Conservation (phyloP, 1,140 invertebrate species). For the Thaumetopoea pityocampa region DNA sequence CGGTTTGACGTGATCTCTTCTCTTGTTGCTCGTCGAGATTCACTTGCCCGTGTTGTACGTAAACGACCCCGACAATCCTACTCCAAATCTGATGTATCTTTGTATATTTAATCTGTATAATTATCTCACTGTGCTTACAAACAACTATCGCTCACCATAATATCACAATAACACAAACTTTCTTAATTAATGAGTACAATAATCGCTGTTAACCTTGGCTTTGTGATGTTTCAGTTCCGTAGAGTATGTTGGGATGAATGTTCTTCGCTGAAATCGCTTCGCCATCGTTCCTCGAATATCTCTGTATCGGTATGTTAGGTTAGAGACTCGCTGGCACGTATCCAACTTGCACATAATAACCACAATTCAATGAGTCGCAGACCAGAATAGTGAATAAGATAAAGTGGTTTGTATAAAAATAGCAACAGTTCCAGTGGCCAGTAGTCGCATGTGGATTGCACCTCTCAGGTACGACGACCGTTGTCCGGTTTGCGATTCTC, state of each 20-base stretch:
- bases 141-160: too few species aligned
- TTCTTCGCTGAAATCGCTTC: conserved; percentile 48
- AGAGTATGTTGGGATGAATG: conserved; percentile 35
- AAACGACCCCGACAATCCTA: conserved; percentile 60
- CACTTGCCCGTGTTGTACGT: conserved; percentile 58
- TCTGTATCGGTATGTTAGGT: conserved; percentile 59
- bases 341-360: conserved; percentile 74
- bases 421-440: conserved; percentile 65
- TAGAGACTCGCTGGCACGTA: conserved; percentile 56
- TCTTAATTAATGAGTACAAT: neutral
- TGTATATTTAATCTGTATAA: conserved; percentile 11
- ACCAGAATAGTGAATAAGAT: conserved; percentile 75
- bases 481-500: conserved; percentile 37
- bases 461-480: conserved; percentile 62
- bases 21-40: conserved; percentile 49
- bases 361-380: conserved; percentile 74
- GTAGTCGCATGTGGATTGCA: conserved; percentile 53
- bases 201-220: conserved; percentile 39
- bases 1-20: conserved; percentile 69
- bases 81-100: conserved; percentile 29
- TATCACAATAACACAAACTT: too few species aligned
- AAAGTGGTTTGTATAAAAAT: conserved; percentile 71
- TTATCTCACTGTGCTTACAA: too few species aligned
- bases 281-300: conserved; percentile 67
- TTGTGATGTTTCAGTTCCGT: conserved; percentile 22